These are phyloP conservation scores for Callipepla squamata DNA, from an alignment of 2,113 vertebrate species.

Conservation along the genomic window DNA sequence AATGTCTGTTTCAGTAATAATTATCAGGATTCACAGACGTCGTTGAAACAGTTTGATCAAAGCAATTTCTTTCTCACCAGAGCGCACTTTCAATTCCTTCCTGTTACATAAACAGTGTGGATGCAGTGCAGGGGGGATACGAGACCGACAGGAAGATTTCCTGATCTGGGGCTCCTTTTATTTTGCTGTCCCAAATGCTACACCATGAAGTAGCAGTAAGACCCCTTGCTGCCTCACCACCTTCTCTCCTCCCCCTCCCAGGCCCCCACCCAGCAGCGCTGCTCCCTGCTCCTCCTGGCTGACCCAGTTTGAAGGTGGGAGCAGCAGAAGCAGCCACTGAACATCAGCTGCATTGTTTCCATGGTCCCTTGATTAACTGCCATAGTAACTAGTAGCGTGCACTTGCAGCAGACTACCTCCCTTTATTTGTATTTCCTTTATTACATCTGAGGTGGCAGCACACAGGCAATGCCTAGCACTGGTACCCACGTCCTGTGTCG, in stretches of 20 bases:
- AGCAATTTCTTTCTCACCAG: background rate
- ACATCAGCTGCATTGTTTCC: accelerated
- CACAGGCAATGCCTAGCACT: background rate
- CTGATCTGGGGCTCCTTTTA: background rate
- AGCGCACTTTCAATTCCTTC: background rate
- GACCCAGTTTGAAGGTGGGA: background rate
- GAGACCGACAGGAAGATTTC: background rate
- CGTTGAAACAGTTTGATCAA: background rate
- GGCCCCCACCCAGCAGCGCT: background rate
- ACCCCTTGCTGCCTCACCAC: background rate
- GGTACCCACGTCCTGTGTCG: background rate
- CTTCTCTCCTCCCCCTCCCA: background rate
- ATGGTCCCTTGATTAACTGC: background rate
- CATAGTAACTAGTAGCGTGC: background rate
- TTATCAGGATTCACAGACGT: background rate
- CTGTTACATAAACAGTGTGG: background rate
- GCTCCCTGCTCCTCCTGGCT: background rate
- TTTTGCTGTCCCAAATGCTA: background rate
- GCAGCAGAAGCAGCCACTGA: background rate
- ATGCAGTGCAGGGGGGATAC: background rate
- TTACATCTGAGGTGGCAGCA: background rate
- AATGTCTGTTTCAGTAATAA: background rate
- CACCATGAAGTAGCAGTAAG: accelerated
- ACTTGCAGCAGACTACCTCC: background rate
- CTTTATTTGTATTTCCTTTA: background rate